phyloP scores from a whole-genome alignment of 2,888 invertebrate genomes.

The Scelioninae gen. 1 region DNA sequence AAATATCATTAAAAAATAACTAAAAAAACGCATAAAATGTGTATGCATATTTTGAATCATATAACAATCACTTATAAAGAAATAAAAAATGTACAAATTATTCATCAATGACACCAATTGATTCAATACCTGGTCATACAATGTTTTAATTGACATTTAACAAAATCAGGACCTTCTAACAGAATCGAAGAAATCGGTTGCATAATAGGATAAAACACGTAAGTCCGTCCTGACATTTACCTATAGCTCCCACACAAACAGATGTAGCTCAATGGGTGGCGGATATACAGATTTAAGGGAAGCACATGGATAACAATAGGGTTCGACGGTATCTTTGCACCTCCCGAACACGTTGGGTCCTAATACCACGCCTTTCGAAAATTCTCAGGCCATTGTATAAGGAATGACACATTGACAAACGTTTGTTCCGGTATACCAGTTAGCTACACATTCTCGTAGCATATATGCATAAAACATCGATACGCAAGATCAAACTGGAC shows the following conservation, averaged over 20 bases:
- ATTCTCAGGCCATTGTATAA: constrained; percentile 32
- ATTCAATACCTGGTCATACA: constrained; percentile 12
- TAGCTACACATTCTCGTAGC: constrained; percentile 23
- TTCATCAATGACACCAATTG: too few species aligned
- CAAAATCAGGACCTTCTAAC: constrained; percentile 25
- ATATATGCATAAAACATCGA: constrained; percentile 43
- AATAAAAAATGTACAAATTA: too few species aligned
- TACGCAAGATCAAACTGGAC: constrained; percentile 39
- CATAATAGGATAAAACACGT: constrained; percentile 17
- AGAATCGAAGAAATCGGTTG: constrained; percentile 39
- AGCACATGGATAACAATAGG: constrained; percentile 72
- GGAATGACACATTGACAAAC: constrained; percentile 33
- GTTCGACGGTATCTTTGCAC: constrained; percentile 76
- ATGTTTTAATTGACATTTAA: constrained; percentile 55
- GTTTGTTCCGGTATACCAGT: constrained; percentile 44
- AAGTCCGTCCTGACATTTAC: constrained; percentile 43
- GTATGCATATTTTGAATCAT: too few species aligned
- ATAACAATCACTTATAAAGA: too few species aligned
- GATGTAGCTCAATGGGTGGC: constrained; percentile 51
- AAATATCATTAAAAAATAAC: too few species aligned
- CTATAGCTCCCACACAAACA: constrained; percentile 37
- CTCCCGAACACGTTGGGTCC: constrained; percentile 58
- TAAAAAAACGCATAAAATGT: too few species aligned
- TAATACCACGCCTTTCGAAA: constrained; percentile 49
- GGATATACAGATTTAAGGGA: constrained; percentile 65